phyloP scores from a whole-genome alignment of 1,140 invertebrate genomes.

The Holotrichia oblita region DNA sequence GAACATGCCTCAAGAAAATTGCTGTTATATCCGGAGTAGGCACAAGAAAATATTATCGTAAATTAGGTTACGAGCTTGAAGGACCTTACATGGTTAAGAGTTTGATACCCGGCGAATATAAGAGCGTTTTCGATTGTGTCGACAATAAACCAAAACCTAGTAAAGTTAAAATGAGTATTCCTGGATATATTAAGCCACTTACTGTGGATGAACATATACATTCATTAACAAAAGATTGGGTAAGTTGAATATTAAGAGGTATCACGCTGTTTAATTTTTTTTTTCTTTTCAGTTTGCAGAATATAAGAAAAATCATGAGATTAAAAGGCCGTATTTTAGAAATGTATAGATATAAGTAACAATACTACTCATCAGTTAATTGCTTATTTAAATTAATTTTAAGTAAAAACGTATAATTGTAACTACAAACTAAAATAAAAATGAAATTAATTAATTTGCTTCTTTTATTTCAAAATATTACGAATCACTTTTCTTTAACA shows the following conservation, averaged over 20 bases:
- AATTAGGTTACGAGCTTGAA: constrained; percentile 97
- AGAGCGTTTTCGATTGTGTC: constrained; percentile 46
- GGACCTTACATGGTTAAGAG: constrained; percentile 98
- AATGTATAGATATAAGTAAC: not conserved
- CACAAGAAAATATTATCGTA: constrained; percentile 96
- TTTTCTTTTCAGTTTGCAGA: not conserved
- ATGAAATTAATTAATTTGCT: too few relatives aligned
- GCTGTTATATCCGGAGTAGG: constrained; percentile 98
- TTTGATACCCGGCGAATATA: constrained; percentile 51
- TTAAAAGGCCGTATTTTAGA: not conserved
- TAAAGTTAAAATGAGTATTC: not conserved
- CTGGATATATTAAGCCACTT: not conserved
- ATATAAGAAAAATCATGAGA: not conserved
- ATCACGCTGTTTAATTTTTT: not conserved
- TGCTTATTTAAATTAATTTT: too few relatives aligned
- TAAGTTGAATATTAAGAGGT: not conserved
- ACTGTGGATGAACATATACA: not conserved
- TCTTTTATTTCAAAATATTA: not conserved
- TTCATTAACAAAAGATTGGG: not conserved
- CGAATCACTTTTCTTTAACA: constrained; percentile 25
- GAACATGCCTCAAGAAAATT: constrained; percentile 95
- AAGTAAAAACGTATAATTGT: too few relatives aligned
- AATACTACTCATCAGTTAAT: too few relatives aligned
- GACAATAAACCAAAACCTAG: not conserved
- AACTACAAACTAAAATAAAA: too few relatives aligned